phyloP scores from a whole-genome alignment of 2,113 vertebrate species.

The Oncorhynchus keta region DNA sequence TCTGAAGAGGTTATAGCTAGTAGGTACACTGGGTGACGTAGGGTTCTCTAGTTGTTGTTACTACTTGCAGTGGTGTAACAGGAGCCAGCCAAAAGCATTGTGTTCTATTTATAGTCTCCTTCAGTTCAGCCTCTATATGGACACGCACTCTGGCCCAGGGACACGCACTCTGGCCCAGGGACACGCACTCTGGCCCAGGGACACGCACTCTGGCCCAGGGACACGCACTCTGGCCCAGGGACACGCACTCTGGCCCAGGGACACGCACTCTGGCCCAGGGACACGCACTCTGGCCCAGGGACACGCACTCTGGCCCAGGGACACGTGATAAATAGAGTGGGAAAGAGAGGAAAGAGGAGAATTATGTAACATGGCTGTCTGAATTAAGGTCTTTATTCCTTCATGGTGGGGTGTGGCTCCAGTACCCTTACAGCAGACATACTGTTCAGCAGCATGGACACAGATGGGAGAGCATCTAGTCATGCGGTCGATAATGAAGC shows the following conservation, averaged over 20 bases:
- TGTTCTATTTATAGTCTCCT: slow-evolving; percentile 33
- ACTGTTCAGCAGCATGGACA: no score
- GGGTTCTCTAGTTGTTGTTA: neutral
- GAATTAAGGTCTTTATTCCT: slow-evolving; percentile 34
- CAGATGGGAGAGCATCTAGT: no score
- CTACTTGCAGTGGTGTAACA: slow-evolving; percentile 72
- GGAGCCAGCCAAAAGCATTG: slow-evolving; percentile 59
- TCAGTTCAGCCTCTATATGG: slow-evolving; percentile 43
- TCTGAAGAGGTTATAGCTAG: neutral
- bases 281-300: slow-evolving; percentile 62
- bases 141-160: slow-evolving; percentile 61
- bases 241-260: slow-evolving; percentile 35
- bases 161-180: slow-evolving; percentile 47
- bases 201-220: slow-evolving; percentile 11
- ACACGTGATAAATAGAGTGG: neutral
- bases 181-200: slow-evolving; percentile 35
- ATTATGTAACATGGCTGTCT: slow-evolving; percentile 38
- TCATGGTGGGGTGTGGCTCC: neutral
- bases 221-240: no score
- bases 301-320: slow-evolving; percentile 47
- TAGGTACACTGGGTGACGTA: neutral
- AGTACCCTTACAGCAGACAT: no score
- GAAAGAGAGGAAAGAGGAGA: slow-evolving; percentile 44
- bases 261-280: slow-evolving; percentile 36
- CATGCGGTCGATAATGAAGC: neutral